phyloP scores from a whole-genome alignment of 2,113 vertebrate genomes.

The Semicossyphus pulcher region DNA sequence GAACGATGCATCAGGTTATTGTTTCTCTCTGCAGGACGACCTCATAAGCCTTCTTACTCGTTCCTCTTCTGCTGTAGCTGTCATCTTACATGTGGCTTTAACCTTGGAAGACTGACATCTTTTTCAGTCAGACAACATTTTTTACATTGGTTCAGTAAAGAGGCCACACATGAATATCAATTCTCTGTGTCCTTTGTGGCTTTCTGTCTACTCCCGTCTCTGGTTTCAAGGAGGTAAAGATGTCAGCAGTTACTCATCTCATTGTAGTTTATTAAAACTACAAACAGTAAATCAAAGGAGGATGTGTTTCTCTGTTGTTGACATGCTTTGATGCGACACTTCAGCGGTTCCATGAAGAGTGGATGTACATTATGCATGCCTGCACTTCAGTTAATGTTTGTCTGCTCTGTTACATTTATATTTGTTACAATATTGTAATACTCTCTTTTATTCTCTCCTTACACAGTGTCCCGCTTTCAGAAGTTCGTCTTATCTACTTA shows the following conservation, averaged over 20 bases:
- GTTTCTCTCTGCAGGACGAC: constrained; percentile 56
- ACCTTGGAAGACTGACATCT: constrained; percentile 65
- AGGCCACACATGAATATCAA: constrained; percentile 57
- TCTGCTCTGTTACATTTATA: too few relatives aligned
- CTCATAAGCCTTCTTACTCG: constrained; percentile 60
- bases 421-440: too few relatives aligned
- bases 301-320: constrained; percentile 11
- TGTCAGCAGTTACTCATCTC: constrained; percentile 25
- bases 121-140: constrained; percentile 59
- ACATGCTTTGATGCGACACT: constrained; percentile 34
- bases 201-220: not conserved
- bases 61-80: constrained; percentile 62
- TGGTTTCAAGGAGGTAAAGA: constrained; percentile 15
- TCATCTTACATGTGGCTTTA: constrained; percentile 63
- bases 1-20: constrained; percentile 55
- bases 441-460: too few relatives aligned
- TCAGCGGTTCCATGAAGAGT: too few relatives aligned
- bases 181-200: constrained; percentile 4
- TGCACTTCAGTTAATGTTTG: too few relatives aligned
- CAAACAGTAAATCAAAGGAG: constrained; percentile 31
- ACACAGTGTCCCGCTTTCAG: too few relatives aligned
- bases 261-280: constrained; percentile 25
- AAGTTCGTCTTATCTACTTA: too few relatives aligned
- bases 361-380: constrained; percentile 1
- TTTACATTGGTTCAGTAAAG: constrained; percentile 27